Evolutionary conservation across 2,113 vertebrate genomes (phyloP), one percentile per base, ranked within the genome.

Genomic region (Rhinolophus ferrumequinum): DNA sequence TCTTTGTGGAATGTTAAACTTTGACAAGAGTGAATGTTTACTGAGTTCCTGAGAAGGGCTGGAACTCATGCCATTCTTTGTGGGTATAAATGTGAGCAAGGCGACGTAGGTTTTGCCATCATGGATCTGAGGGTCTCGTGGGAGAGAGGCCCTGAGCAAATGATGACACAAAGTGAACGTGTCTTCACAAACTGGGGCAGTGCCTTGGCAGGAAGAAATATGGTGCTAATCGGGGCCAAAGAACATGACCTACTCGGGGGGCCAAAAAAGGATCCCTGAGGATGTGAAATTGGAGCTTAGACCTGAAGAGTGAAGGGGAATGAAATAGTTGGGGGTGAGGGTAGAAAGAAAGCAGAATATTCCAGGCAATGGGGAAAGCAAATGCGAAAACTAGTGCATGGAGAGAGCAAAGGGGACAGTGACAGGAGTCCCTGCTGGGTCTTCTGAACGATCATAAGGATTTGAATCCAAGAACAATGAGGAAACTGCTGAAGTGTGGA

Each of bases 201-300:
- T 0, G 0, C 47, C 41, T 60, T 0, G 1, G 56, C 28, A 41
- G 66, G 18, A 38, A 28, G 35, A 82, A 26, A 22, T 2, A 2
- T 5, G 56, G 33, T 15, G 47, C 41, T 44, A 44, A 44, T 44
- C 6, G 41, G 41, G 41, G 5, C 5, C 50, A 6, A 41, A 41
- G 5, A 41, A 41, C 41, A 47, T 6, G 35, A 69, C 33, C 50
- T 14, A 1, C 38, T n/a, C 35, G 26, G 38, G 50, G 21, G 26
- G 28, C 64, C 56, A 35, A 16, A 9, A 44, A 47, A 94, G 21
- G 22, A 7, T 52, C 24, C 18, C 15, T 7, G 22, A 16, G 22
- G 56, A 62, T 10, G 18, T 13, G 64, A 38, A 14, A 3, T 9
- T 2, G 50, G 73, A 44, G 28, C 56, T 26, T 16, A 64, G 76